phyloP scores from a whole-genome alignment of 2,797 vertebrate species.

The Bryconaethiops microstoma region DNA sequence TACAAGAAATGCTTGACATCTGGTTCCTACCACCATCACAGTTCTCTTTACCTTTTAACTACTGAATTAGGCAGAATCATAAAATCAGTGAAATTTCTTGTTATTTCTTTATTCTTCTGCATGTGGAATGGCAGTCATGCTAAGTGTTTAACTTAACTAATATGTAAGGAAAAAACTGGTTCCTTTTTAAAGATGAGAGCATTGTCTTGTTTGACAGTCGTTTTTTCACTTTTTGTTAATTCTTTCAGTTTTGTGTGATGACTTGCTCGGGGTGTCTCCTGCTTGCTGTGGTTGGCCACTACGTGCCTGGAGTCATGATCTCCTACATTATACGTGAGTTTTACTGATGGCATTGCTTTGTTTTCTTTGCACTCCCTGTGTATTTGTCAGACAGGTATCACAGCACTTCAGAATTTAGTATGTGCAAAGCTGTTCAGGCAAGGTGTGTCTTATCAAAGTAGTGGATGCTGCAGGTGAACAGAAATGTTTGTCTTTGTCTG shows the following conservation, averaged over 20 bases:
- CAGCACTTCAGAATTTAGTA: background rate
- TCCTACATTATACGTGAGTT: conserved; percentile 96
- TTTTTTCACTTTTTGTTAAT: background rate
- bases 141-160: too few species aligned
- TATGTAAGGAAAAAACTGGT: too few species aligned
- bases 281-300: conserved; percentile 90
- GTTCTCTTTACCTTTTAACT: too few species aligned
- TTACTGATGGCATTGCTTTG: background rate
- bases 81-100: too few species aligned
- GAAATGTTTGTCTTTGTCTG: background rate
- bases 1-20: too few species aligned
- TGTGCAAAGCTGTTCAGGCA: background rate
- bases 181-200: too few species aligned
- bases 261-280: conserved; percentile 88
- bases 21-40: too few species aligned
- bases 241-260: conserved; percentile 87
- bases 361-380: background rate
- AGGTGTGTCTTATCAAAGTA: background rate
- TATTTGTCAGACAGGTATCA: background rate
- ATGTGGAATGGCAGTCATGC: too few species aligned
- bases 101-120: too few species aligned
- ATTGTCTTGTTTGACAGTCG: too few species aligned
- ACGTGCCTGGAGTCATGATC: conserved; percentile 98
- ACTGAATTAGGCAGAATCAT: too few species aligned
- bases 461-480: background rate